Conservation (phyloP, 2,113 vertebrate species). For the Gallinago undulata region DNA sequence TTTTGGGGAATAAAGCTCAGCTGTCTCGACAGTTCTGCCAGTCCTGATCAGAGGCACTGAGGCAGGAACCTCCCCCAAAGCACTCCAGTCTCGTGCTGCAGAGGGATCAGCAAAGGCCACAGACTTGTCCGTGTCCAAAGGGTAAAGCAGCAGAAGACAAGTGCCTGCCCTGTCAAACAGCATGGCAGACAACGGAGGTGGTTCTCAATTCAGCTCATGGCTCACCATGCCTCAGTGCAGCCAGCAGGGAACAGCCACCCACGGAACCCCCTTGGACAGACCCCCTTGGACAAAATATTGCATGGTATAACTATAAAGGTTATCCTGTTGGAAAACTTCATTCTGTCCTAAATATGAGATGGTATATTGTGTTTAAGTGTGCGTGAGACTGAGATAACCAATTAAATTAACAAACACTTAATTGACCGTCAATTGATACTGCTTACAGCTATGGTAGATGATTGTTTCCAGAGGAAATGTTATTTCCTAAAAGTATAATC, state of each 20-base stretch:
- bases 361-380: not conserved
- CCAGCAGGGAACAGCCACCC: not conserved
- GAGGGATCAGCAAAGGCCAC: not conserved
- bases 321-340: not conserved
- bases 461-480: not conserved
- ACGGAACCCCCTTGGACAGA: not conserved
- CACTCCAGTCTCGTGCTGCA: accelerated
- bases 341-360: not conserved
- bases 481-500: not conserved
- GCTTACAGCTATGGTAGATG: not conserved
- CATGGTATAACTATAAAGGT: not conserved
- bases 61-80: not conserved
- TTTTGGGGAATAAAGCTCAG: not conserved
- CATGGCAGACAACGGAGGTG: not conserved
- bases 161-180: not conserved
- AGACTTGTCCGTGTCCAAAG: not conserved
- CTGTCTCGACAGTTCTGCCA: not conserved
- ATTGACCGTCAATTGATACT: not conserved
- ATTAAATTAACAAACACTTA: not conserved
- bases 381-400: not conserved
- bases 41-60: not conserved
- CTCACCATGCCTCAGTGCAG: not conserved
- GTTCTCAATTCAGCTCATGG: accelerated
- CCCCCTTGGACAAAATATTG: not conserved
- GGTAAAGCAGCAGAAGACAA: not conserved